A percentile compares a stretch with the other conserved stretches of the same genome.
phyloP scores from a whole-genome alignment of 2,888 invertebrate species.

The Germaria angustata region DNA sequence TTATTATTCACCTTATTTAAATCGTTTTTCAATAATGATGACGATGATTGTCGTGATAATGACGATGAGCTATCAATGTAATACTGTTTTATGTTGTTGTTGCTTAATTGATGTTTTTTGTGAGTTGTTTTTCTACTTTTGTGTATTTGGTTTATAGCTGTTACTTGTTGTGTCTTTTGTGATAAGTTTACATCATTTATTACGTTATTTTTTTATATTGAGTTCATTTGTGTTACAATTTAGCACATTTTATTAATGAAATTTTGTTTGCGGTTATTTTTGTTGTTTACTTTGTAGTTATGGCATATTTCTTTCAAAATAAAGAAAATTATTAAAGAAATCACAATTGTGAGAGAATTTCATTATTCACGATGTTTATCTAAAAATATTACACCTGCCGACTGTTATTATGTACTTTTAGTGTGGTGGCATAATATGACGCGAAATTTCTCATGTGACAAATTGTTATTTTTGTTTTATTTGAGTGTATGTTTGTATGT shows the following conservation, averaged over 20 bases:
- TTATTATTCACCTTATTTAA: not conserved
- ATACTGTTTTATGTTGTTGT: not conserved
- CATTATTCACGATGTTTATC: conserved; percentile 19
- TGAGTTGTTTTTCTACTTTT: not conserved
- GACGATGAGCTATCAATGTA: conserved; percentile 19
- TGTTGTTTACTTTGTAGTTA: not conserved
- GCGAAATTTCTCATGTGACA: conserved; percentile 29
- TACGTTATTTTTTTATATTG: not conserved
- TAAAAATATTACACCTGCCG: conserved; percentile 19
- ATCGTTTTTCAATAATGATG: not conserved
- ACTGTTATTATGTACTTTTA: not conserved
- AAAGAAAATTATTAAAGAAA: too few species aligned
- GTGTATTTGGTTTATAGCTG: not conserved
- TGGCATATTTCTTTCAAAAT: not conserved
- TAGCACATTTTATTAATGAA: conserved; percentile 40
- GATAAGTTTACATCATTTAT: conserved; percentile 2
- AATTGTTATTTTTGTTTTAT: not conserved
- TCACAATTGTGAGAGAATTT: conserved; percentile 43
- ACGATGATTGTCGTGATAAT: not conserved
- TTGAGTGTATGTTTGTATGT: too few species aligned
- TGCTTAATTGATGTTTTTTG: not conserved
- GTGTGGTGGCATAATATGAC: not conserved
- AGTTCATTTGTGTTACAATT: conserved; percentile 1
- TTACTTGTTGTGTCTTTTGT: not conserved
- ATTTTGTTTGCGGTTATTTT: conserved; percentile 16